Conservation (phyloP, 2,797 vertebrate species). For the Parauchenoglanis punctatus region DNA sequence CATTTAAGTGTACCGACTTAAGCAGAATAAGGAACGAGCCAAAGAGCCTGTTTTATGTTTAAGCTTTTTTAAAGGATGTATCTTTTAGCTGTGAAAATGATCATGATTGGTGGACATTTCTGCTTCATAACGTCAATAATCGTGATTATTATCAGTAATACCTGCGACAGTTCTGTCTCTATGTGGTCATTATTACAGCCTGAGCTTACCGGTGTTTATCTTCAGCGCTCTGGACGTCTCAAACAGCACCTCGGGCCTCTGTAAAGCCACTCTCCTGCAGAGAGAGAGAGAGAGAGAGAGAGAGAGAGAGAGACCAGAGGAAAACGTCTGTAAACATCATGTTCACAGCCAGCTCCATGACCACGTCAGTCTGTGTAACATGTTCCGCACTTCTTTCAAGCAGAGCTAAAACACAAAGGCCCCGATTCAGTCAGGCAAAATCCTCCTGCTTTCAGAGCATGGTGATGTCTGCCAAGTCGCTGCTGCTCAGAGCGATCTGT, state of each 20-base stretch:
- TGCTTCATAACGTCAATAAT: not conserved
- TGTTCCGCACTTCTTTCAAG: not conserved
- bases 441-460: not conserved
- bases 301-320: not conserved
- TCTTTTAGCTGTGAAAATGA: not conserved
- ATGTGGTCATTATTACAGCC: not conserved
- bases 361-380: too few relatives aligned
- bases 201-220: slow-evolving; percentile 59
- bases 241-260: slow-evolving; percentile 76
- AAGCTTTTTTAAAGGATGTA: not conserved
- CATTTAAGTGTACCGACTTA: not conserved
- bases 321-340: not conserved
- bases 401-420: slow-evolving; percentile 38
- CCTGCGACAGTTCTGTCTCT: not conserved
- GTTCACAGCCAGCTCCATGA: slow-evolving; percentile 25
- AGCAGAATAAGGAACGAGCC: not conserved
- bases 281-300: slow-evolving; percentile 48
- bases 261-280: slow-evolving; percentile 81
- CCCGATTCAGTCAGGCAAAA: not conserved
- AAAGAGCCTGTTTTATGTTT: not conserved
- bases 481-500: slow-evolving; percentile 29
- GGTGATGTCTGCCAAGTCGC: slow-evolving; percentile 24
- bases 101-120: not conserved
- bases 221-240: slow-evolving; percentile 74
- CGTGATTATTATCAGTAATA: not conserved